Base-by-base conservation (phyloP, 2,797 vertebrate species). In the Spheniscus humboldti region DNA sequence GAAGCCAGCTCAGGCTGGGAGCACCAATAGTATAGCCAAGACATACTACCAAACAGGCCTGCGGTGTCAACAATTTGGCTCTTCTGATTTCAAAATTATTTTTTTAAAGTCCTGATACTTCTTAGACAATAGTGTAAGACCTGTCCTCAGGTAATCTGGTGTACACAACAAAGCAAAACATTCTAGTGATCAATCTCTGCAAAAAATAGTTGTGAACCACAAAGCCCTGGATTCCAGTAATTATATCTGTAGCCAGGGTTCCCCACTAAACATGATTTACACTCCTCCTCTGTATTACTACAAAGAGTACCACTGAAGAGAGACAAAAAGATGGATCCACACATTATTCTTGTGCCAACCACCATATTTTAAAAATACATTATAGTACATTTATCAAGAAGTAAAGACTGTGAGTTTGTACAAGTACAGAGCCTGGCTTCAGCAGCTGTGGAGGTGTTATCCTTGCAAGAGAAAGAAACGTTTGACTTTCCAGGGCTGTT, bases 31-130 rank as follows among this genome's bases (percentile, higher is more conserved):
- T 55, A 39, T 4, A 59, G 48, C 6, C 27, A 56, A 89, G 68
- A 33, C 1, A 1, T 13, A n/a, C 0, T 18, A 50, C 9, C 13
- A 30, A 60, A 56, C 3, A 72, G 33, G 12, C 3, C 50, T 41
- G 22, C 0, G 1, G 30, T 41, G 31, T 23, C 31, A 56, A 50
- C 6, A 47, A 28, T 39, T 50, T 47, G 75, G 14, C 11, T 63
- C 13, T 41, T 72, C 45, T 76, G 73, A 53, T 52, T 87, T 77
- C 5, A 63, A 56, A 43, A 82, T 37, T 23, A 41, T 3, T n/a
- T 72, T 80, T 74, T 37, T 24, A 86, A 66, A 66, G 16, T 57
- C 27, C 11, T 77, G 14, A 55, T 73, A 69, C 5, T 35, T 84
- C 50, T 73, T 41, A 41, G 74, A 56, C 12, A 52, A 56, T 28